Percentiles rank a stretch among this genome's conserved stretches.
Evolutionary conservation across 1,140 invertebrate genomes (phyloP).

Genomic region (Metopolophium dirhodum): DNA sequence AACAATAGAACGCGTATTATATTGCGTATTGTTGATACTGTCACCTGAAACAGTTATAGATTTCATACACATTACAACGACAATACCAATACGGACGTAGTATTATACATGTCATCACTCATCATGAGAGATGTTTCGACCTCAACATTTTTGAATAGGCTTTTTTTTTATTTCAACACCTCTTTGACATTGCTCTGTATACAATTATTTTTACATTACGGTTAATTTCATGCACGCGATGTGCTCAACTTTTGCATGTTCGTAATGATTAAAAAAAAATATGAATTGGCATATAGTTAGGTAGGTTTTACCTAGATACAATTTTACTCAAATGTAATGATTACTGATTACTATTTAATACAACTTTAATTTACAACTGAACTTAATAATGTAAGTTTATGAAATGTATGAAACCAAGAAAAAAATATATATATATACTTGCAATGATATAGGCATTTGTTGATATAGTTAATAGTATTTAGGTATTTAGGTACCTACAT

Average conservation of each 20-base stretch:
- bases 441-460: background rate
- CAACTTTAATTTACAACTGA: background rate
- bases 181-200: background rate
- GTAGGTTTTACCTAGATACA: background rate
- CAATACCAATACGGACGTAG: background rate
- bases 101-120: background rate
- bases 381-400: background rate
- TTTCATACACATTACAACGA: background rate
- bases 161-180: background rate
- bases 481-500: too few relatives aligned
- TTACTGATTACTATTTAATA: background rate
- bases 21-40: background rate
- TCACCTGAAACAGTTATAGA: background rate
- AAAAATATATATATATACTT: background rate
- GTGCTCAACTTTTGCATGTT: background rate
- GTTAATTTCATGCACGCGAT: background rate
- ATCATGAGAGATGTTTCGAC: constrained; percentile 1
- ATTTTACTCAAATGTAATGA: background rate
- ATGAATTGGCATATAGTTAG: background rate
- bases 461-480: background rate
- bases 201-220: background rate
- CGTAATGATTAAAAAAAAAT: background rate
- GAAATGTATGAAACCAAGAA: background rate
- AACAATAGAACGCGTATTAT: constrained; percentile 2
- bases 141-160: constrained; percentile 4